Conservation (phyloP, 2,797 vertebrate species). For the Spinibarbus caldwelli region DNA sequence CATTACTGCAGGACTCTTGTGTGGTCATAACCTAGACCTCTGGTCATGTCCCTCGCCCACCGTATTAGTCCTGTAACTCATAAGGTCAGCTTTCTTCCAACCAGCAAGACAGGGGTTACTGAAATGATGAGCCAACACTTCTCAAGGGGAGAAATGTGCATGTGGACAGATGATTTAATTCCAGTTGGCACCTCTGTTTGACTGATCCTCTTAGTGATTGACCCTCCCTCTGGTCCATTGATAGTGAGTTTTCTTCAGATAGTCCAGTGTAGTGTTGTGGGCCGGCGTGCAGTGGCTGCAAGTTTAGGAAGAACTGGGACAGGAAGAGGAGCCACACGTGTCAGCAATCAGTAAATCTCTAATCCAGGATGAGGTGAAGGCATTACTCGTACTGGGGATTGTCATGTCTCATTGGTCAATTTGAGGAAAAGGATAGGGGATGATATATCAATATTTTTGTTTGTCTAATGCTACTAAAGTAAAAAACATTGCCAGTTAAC, state of each 20-base stretch:
- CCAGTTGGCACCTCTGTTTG: conserved; percentile 1
- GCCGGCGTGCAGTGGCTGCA: conserved; percentile 4
- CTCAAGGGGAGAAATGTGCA: conserved; percentile 15
- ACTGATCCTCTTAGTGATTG: conserved; percentile 15
- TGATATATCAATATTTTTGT: not conserved
- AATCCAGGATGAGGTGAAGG: conserved; percentile 82
- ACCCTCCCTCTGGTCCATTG: conserved; percentile 26
- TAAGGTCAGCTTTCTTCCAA: conserved; percentile 37
- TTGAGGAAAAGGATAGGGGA: conserved; percentile 59
- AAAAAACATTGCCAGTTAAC: not conserved
- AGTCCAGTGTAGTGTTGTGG: not conserved
- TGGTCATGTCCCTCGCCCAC: conserved; percentile 59
- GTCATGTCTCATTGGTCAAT: conserved; percentile 73
- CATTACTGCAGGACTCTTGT: conserved; percentile 70
- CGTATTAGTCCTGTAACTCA: conserved; percentile 9
- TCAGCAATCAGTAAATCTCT: conserved; percentile 86
- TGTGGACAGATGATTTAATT: conserved; percentile 29
- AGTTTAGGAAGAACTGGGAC: conserved; percentile 42
- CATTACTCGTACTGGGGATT: conserved; percentile 80
- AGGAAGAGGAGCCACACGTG: conserved; percentile 69
- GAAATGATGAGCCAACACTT: conserved; percentile 37
- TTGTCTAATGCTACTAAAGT: not conserved
- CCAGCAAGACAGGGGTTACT: conserved; percentile 40
- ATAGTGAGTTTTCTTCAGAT: conserved; percentile 7
- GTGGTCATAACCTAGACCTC: conserved; percentile 62